phyloP scores from a whole-genome alignment of 2,113 vertebrate species.

The Lepidiolamprologus cunningtoni region DNA sequence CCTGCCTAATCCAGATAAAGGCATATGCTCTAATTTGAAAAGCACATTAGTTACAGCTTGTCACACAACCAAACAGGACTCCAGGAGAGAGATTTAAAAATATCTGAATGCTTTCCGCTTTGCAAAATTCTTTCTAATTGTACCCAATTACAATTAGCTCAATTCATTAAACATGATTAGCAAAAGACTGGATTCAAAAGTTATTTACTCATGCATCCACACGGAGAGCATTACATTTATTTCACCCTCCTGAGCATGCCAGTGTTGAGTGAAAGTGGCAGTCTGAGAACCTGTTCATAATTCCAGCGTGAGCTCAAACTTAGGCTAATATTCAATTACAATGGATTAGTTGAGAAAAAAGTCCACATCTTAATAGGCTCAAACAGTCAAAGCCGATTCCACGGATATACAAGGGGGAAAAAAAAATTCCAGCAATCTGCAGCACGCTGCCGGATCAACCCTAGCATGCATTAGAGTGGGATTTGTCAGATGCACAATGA shows the following conservation, averaged over 20 bases:
- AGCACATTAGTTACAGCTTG: slow-evolving; percentile 63
- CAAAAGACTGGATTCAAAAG: slow-evolving; percentile 40
- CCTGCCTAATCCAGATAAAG: slow-evolving; percentile 40
- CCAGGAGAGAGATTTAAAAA: slow-evolving; percentile 53
- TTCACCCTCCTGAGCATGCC: slow-evolving; percentile 2
- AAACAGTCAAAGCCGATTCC: slow-evolving; percentile 60
- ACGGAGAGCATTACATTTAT: slow-evolving; percentile 13
- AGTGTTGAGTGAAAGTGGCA: slow-evolving; percentile 22
- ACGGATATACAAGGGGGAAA: slow-evolving; percentile 17
- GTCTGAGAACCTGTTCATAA: slow-evolving; percentile 45
- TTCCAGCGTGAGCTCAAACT: slow-evolving; percentile 55
- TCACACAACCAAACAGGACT: slow-evolving; percentile 44
- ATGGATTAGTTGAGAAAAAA: slow-evolving; percentile 54
- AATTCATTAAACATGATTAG: slow-evolving; percentile 65
- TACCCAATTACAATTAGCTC: slow-evolving; percentile 65
- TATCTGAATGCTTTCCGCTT: slow-evolving; percentile 39
- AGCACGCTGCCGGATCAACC: slow-evolving; percentile 2
- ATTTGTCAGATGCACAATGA: slow-evolving; percentile 40
- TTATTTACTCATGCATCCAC: slow-evolving; percentile 42
- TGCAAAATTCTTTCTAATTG: slow-evolving; percentile 59
- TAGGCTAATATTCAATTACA: slow-evolving; percentile 70
- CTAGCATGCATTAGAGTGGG: slow-evolving; percentile 18
- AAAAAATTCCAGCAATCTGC: not conserved
- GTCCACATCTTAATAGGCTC: slow-evolving; percentile 52
- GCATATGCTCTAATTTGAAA: slow-evolving; percentile 53